A percentile compares a stretch with the other conserved stretches of the same genome.
Conservation (phyloP, 2,113 vertebrate genomes). For the Gobius niger region DNA sequence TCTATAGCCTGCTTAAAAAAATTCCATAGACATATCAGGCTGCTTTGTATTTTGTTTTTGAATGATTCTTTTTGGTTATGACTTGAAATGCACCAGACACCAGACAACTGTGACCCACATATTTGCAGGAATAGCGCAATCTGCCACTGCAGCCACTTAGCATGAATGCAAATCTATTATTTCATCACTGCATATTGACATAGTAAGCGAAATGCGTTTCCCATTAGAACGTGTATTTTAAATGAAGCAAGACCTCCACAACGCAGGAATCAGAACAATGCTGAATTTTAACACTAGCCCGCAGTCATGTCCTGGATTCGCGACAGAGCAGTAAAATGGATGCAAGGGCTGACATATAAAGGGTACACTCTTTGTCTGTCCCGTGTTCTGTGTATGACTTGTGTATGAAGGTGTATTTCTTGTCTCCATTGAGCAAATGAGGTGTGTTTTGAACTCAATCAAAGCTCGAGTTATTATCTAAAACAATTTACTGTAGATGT, state of each 20-base stretch:
- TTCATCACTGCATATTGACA: slow-evolving; percentile 9
- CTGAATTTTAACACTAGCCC: slow-evolving; percentile 19
- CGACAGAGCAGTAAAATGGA: not conserved
- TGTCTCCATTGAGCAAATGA: no score
- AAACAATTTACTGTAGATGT: no score
- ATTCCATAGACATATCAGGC: no score
- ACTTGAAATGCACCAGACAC: not conserved
- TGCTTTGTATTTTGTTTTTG: no score
- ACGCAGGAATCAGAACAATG: slow-evolving; percentile 11
- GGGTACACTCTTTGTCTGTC: no score
- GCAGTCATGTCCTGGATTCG: slow-evolving; percentile 19
- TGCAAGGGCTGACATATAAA: no score
- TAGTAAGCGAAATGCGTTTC: slow-evolving; percentile 3
- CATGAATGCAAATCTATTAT: slow-evolving; percentile 3
- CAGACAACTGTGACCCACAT: not conserved
- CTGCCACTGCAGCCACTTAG: not conserved
- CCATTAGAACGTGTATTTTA: not conserved
- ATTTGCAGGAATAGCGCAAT: slow-evolving; percentile 13
- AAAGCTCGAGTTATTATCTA: no score
- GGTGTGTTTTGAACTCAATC: no score
- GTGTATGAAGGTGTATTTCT: no score
- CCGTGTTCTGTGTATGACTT: no score
- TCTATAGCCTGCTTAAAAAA: no score
- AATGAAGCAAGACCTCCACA: not conserved
- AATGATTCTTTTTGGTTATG: no score